Conservation (phyloP, 2,888 invertebrate species). For the Patella ulyssiponensis region DNA sequence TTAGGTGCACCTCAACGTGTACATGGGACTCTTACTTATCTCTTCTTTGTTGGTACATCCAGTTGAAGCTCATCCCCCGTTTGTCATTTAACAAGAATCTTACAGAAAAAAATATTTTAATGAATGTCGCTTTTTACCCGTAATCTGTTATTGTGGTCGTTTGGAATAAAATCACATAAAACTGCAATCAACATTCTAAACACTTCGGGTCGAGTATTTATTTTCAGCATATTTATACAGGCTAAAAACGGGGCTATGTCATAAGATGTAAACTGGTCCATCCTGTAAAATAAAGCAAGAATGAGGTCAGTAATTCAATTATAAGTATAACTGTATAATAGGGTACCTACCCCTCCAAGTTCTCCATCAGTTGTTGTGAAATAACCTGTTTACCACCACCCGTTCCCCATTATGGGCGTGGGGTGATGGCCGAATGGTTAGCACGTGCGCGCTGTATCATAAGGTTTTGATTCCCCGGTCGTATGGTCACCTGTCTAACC, state of each 20-base stretch:
- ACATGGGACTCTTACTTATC: too few relatives aligned
- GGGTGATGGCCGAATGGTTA: neutral
- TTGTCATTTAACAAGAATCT: too few relatives aligned
- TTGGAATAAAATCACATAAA: conserved; percentile 48
- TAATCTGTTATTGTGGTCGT: conserved; percentile 30
- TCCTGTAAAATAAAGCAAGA: conserved; percentile 5
- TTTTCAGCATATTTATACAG: conserved; percentile 44
- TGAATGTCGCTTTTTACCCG: conserved; percentile 32
- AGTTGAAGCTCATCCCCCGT: too few relatives aligned
- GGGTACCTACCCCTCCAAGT: too few relatives aligned
- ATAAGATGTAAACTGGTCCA: conserved; percentile 33
- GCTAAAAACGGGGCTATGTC: conserved; percentile 40
- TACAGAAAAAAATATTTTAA: neutral
- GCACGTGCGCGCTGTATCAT: neutral
- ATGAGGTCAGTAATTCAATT: too few relatives aligned
- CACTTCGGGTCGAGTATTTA: conserved; percentile 34
- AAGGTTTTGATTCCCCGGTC: too few relatives aligned
- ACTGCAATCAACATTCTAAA: conserved; percentile 48
- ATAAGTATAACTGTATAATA: too few relatives aligned
- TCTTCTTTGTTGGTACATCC: too few relatives aligned
- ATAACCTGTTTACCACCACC: neutral
- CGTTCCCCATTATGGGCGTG: neutral
- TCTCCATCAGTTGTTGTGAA: too few relatives aligned
- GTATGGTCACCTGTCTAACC: too few relatives aligned
- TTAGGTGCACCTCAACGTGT: too few relatives aligned